Conservation (phyloP, 2,888 invertebrate genomes). For the Tiphia femorata region DNA sequence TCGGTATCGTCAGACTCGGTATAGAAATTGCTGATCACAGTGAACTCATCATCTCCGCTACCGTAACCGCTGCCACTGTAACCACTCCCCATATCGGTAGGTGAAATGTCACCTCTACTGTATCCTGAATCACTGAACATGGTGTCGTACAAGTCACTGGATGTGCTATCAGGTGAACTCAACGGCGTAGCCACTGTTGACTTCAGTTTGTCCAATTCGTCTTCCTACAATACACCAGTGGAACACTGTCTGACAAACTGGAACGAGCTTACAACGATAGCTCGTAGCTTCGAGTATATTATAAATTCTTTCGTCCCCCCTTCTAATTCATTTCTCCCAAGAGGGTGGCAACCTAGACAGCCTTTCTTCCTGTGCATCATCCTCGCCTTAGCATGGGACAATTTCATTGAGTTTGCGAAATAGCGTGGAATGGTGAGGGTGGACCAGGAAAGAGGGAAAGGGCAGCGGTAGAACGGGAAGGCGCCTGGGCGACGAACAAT, state of each 20-base stretch:
- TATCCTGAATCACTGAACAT: conserved; percentile 58
- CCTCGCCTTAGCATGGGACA: not conserved
- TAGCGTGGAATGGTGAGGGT: not conserved
- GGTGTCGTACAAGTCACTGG: conserved; percentile 44
- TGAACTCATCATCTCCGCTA: conserved; percentile 42
- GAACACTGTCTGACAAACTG: no score
- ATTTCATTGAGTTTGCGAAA: not conserved
- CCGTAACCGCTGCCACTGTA: conserved; percentile 42
- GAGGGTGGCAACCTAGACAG: no score
- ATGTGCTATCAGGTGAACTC: conserved; percentile 41
- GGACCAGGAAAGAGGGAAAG: not conserved
- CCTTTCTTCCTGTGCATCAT: not conserved
- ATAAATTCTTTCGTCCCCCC: no score
- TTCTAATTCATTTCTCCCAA: no score
- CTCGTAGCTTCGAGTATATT: no score
- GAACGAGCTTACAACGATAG: no score
- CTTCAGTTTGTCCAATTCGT: no score
- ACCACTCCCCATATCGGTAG: conserved; percentile 53
- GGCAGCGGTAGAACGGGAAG: not conserved
- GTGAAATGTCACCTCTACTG: conserved; percentile 56
- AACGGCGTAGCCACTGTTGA: conserved; percentile 45
- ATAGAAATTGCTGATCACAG: conserved; percentile 33
- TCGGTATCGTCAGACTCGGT: conserved; percentile 21
- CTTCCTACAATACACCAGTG: no score
- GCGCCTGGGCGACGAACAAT: conserved; percentile 1